phyloP scores from a whole-genome alignment of 2,797 vertebrate species.

The Alauda arvensis region DNA sequence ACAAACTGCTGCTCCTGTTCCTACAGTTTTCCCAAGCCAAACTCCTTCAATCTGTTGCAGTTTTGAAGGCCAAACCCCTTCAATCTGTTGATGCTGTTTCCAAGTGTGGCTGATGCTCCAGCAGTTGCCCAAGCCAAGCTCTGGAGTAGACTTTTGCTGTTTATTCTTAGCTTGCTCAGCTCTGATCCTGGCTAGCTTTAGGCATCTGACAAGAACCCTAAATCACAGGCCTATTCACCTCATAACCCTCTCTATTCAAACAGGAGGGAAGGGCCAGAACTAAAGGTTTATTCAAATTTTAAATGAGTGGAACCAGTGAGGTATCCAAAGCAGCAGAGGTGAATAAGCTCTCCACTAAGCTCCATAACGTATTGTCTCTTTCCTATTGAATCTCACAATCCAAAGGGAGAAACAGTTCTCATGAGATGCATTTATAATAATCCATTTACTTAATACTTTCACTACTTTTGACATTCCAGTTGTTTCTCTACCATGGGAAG shows the following conservation, averaged over 20 bases:
- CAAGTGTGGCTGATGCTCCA: constrained; percentile 56
- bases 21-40: constrained; percentile 59
- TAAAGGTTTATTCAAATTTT: neutral
- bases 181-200: neutral
- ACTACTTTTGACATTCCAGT: neutral
- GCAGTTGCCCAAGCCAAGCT: constrained; percentile 49
- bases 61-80: constrained; percentile 61
- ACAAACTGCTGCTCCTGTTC: constrained; percentile 59
- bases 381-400: neutral
- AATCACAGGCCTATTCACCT: neutral
- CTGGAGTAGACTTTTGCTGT: neutral
- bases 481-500: neutral
- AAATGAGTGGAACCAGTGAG: neutral
- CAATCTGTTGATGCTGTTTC: constrained; percentile 54
- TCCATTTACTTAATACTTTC: neutral
- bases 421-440: neutral
- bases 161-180: constrained; percentile 44
- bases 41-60: constrained; percentile 63
- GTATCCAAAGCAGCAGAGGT: neutral
- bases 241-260: neutral
- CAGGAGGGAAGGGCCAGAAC: neutral
- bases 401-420: neutral
- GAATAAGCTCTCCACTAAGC: neutral
- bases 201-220: neutral
- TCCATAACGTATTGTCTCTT: neutral